Evolutionary conservation across 2,113 vertebrate genomes (phyloP).

Genomic region (Gavialis gangeticus): DNA sequence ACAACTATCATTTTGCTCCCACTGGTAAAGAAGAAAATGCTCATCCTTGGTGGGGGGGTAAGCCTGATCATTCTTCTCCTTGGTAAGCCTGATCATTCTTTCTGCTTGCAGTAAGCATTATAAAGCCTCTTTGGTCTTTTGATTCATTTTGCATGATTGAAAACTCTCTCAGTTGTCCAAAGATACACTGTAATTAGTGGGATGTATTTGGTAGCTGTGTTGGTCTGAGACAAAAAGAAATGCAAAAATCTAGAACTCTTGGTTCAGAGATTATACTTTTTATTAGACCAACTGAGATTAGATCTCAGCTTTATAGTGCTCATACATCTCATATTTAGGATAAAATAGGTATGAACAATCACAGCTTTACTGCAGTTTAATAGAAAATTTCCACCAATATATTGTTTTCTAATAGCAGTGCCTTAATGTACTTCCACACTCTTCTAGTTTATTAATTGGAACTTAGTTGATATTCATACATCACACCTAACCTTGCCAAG

Average conservation of each 20-base stretch:
- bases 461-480: no score
- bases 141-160: neutral
- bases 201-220: no score
- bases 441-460: no score
- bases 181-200: neutral
- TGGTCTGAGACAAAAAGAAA: no score
- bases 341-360: neutral
- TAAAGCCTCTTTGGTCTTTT: neutral
- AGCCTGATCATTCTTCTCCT: neutral
- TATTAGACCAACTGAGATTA: no score
- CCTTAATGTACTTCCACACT: neutral
- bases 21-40: neutral
- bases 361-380: accelerated
- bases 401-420: neutral
- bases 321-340: neutral
- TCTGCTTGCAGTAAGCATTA: neutral
- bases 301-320: neutral
- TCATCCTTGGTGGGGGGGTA: neutral
- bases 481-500: no score
- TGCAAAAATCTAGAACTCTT: no score
- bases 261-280: no score
- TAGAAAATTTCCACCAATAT: neutral
- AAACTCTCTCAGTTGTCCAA: neutral
- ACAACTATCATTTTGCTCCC: neutral
- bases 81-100: neutral